Evolutionary conservation across 1,140 invertebrate genomes (phyloP).

Genomic region (Macrosteles quadrilineatus): DNA sequence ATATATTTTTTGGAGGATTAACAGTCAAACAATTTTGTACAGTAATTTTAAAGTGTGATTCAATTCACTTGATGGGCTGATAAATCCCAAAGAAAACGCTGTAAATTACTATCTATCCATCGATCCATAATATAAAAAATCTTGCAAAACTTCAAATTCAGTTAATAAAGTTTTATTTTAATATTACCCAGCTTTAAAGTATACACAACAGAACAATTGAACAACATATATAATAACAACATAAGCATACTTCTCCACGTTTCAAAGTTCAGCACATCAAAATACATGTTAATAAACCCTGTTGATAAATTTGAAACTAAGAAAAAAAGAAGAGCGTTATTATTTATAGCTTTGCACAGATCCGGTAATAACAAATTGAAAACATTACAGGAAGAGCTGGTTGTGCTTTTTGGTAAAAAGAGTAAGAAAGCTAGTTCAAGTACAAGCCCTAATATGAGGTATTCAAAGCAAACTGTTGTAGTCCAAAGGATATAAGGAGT

Average conservation of each 20-base stretch:
- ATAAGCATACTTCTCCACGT: constrained; percentile 54
- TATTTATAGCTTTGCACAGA: constrained; percentile 66
- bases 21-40: no score
- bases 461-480: constrained; percentile 54
- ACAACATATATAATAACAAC: constrained; percentile 58
- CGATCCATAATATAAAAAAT: no score
- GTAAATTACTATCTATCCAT: no score
- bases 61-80: no score
- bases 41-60: no score
- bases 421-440: not conserved
- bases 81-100: no score
- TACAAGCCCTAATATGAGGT: constrained; percentile 26
- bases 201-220: constrained; percentile 43
- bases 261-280: constrained; percentile 60
- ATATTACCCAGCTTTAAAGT: not conserved
- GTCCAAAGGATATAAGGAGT: constrained; percentile 73
- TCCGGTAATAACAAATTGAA: constrained; percentile 50
- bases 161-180: not conserved
- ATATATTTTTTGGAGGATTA: no score
- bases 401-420: not conserved
- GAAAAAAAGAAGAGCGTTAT: constrained; percentile 78
- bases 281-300: constrained; percentile 71
- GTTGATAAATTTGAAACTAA: constrained; percentile 75
- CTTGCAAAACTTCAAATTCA: no score
- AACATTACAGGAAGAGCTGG: constrained; percentile 17